phyloP scores from a whole-genome alignment of 1,140 invertebrate species.

The Leucophenga varia region DNA sequence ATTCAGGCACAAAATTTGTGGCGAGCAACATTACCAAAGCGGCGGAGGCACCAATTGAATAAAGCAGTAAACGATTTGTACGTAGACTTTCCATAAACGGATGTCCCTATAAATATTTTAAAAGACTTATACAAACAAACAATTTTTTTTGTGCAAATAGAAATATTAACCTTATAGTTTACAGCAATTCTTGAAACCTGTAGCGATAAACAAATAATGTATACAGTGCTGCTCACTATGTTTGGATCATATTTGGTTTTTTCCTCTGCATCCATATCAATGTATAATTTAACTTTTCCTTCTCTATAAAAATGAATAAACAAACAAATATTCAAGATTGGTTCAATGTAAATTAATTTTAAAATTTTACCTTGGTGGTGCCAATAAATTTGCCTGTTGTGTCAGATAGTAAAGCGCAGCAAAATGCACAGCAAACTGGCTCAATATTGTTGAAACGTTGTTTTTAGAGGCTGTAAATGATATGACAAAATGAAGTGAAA shows the following conservation, averaged over 20 bases:
- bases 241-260: constrained; percentile 89
- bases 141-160: too few species aligned
- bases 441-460: constrained; percentile 88
- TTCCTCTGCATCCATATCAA: constrained; percentile 65
- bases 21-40: constrained; percentile 74
- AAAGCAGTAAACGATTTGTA: constrained; percentile 90
- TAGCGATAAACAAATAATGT: constrained; percentile 95
- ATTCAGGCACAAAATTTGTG: constrained; percentile 73
- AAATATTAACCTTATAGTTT: constrained; percentile 96
- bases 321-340: not conserved
- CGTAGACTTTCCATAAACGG: constrained; percentile 97
- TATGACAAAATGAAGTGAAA: too few species aligned
- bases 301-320: constrained; percentile 53
- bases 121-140: too few species aligned
- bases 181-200: constrained; percentile 98
- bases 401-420: constrained; percentile 87
- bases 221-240: constrained; percentile 96
- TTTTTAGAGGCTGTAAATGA: constrained; percentile 83
- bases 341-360: not conserved
- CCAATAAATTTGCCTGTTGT: constrained; percentile 69
- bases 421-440: constrained; percentile 97
- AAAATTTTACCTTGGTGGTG: constrained; percentile 69
- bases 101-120: constrained; percentile 74
- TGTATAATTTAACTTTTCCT: constrained; percentile 61
- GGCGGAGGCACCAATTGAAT: constrained; percentile 78